These are phyloP conservation scores for Amphipyra berbera DNA, from an alignment of 2,888 invertebrate genomes.

Conservation along the genomic window DNA sequence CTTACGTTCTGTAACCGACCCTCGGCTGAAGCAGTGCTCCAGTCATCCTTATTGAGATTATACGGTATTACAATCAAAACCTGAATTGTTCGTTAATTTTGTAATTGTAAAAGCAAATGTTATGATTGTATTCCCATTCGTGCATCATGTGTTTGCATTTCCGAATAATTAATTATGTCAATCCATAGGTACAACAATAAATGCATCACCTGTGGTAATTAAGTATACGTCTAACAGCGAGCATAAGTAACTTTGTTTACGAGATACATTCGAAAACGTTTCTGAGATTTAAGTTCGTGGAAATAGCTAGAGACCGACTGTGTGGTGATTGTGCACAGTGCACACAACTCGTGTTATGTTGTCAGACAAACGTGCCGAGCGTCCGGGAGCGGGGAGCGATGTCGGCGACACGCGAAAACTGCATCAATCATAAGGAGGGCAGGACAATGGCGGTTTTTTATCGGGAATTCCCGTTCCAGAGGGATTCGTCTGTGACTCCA, in stretches of 20 bases:
- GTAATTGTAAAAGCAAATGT: constrained; percentile 4
- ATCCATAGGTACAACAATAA: too few relatives aligned
- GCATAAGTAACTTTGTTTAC: constrained; percentile 37
- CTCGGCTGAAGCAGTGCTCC: constrained; percentile 40
- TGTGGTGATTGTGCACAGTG: constrained; percentile 43
- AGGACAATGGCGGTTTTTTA: constrained; percentile 77
- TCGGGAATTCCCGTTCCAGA: constrained; percentile 67
- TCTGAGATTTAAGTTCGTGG: constrained; percentile 44
- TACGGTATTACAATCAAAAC: constrained; percentile 29
- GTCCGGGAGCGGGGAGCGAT: constrained; percentile 48
- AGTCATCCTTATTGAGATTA: constrained; percentile 41
- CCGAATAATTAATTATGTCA: constrained; percentile 10
- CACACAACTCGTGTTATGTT: constrained; percentile 49
- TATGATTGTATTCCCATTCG: constrained; percentile 19
- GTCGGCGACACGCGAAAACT: constrained; percentile 77
- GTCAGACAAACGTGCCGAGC: constrained; percentile 57
- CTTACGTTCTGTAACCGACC: constrained; percentile 65
- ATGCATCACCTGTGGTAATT: too few relatives aligned
- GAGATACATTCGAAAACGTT: constrained; percentile 40
- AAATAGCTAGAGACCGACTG: constrained; percentile 30
- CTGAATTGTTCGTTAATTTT: constrained; percentile 15
- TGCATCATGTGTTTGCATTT: constrained; percentile 3
- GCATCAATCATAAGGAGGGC: constrained; percentile 80
- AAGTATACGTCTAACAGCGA: background rate
- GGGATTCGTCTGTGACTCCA: constrained; percentile 67